Conservation (phyloP, 2,888 invertebrate genomes). For the Macrophya annulata region DNA sequence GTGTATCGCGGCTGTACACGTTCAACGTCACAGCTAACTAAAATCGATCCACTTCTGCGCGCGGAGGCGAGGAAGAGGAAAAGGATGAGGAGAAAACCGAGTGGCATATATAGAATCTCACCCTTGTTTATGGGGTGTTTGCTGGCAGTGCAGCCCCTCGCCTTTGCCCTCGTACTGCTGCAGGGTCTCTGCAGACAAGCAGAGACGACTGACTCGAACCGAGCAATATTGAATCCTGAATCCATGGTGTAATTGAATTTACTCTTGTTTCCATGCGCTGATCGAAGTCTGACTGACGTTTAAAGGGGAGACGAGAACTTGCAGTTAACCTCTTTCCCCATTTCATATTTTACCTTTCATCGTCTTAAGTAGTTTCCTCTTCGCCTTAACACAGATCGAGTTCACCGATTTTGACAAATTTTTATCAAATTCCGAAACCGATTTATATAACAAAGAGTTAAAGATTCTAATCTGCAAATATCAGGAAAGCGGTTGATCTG, state of each 20-base stretch:
- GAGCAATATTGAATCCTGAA: slow-evolving; percentile 68
- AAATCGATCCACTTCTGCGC: slow-evolving; percentile 43
- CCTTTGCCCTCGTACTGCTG: background rate
- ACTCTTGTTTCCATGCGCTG: slow-evolving; percentile 71
- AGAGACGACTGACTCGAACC: slow-evolving; percentile 55
- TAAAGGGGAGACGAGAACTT: slow-evolving; percentile 55
- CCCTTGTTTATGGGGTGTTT: slow-evolving; percentile 74
- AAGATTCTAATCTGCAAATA: too few species aligned
- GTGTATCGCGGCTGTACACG: slow-evolving; percentile 23
- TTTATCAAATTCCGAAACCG: too few species aligned
- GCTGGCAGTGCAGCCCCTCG: slow-evolving; percentile 61
- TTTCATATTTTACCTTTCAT: slow-evolving; percentile 14
- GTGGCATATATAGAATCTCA: slow-evolving; percentile 68
- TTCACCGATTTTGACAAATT: background rate
- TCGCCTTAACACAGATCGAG: too few species aligned
- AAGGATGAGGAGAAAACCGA: background rate
- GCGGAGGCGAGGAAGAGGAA: background rate
- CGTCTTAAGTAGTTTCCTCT: background rate
- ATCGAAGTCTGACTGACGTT: slow-evolving; percentile 65
- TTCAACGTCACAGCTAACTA: slow-evolving; percentile 46
- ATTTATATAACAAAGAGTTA: too few species aligned
- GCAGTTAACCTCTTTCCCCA: background rate
- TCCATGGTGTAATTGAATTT: slow-evolving; percentile 72
- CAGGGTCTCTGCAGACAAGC: slow-evolving; percentile 54
- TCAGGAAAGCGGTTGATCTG: too few species aligned